Evolutionary conservation across 2,888 invertebrate genomes (phyloP).

Genomic region (Noctua janthina): DNA sequence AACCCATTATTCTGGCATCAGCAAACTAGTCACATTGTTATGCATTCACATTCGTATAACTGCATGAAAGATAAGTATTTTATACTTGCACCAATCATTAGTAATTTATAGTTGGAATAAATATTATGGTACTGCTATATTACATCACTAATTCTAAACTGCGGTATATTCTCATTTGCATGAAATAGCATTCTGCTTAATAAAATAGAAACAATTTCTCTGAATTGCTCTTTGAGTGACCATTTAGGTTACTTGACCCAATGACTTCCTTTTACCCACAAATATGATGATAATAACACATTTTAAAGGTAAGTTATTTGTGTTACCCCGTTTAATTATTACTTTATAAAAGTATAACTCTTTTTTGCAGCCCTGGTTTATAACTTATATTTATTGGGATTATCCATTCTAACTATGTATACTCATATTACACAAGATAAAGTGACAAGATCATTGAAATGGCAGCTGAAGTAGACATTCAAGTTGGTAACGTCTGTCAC

Average conservation of each 20-base stretch:
- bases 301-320: too few relatives aligned
- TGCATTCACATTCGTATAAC: not conserved
- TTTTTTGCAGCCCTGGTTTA: not conserved
- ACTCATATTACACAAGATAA: constrained; percentile 39
- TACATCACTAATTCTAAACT: not conserved
- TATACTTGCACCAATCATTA: not conserved
- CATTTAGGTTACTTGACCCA: too few relatives aligned
- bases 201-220: too few relatives aligned
- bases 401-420: constrained; percentile 11
- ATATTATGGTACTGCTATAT: not conserved
- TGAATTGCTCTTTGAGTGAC: too few relatives aligned
- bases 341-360: not conserved
- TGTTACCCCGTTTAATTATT: too few relatives aligned
- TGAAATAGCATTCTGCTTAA: not conserved
- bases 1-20: constrained; percentile 5
- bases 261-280: too few relatives aligned
- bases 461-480: constrained; percentile 66
- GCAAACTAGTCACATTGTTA: not conserved
- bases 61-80: not conserved
- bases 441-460: constrained; percentile 72
- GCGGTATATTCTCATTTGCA: too few relatives aligned
- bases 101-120: not conserved
- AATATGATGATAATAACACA: too few relatives aligned
- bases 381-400: constrained; percentile 17
- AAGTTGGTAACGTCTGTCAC: constrained; percentile 51